phyloP scores from a whole-genome alignment of 2,797 vertebrate genomes.

The Neoniphon sammara region DNA sequence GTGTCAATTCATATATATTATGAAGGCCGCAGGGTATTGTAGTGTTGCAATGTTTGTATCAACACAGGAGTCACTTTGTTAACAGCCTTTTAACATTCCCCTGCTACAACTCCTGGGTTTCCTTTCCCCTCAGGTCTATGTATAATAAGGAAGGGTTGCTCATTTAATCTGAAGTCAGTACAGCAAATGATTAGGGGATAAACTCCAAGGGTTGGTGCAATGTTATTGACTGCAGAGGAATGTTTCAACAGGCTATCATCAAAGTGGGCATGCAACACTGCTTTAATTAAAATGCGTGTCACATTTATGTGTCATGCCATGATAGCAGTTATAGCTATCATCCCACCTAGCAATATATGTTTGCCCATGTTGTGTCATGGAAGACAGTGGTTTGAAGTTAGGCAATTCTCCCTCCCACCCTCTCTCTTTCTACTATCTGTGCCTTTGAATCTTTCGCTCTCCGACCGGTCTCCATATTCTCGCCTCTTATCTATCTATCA shows the following conservation, averaged over 20 bases:
- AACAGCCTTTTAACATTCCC: slow-evolving; percentile 62
- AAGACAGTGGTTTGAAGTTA: neutral
- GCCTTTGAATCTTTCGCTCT: neutral
- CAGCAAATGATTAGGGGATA: slow-evolving; percentile 43
- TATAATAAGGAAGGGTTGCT: slow-evolving; percentile 49
- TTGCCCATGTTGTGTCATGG: no score
- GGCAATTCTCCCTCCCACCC: neutral
- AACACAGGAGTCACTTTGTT: slow-evolving; percentile 61
- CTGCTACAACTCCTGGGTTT: slow-evolving; percentile 39
- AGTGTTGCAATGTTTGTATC: slow-evolving; percentile 43
- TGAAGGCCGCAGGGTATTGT: slow-evolving; percentile 38
- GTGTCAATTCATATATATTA: slow-evolving; percentile 49
- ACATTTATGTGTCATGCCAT: neutral
- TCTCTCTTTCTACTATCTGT: no score
- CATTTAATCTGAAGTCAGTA: slow-evolving; percentile 46
- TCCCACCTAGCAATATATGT: neutral
- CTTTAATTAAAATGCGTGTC: neutral
- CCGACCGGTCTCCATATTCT: neutral
- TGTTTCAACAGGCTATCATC: neutral
- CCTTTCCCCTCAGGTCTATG: slow-evolving; percentile 38
- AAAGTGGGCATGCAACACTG: neutral
- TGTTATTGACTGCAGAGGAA: neutral
- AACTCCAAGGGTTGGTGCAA: slow-evolving; percentile 3
- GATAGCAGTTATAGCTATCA: neutral
- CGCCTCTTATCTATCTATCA: slow-evolving; percentile 37